phyloP scores from a whole-genome alignment of 1,140 invertebrate species.

The Saccostrea glomerata region DNA sequence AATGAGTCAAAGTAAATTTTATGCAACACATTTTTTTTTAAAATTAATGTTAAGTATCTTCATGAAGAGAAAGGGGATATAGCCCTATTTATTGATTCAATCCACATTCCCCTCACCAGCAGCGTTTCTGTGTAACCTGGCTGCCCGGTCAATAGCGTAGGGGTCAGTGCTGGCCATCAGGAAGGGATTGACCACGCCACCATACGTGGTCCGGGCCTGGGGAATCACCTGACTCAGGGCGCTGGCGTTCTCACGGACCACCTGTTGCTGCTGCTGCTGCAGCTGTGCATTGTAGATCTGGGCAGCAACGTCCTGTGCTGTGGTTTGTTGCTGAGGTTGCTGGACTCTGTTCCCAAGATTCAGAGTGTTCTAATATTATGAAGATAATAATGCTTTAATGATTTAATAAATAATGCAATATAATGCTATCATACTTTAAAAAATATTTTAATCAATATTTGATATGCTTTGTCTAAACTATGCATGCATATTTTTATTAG shows the following conservation, averaged over 20 bases:
- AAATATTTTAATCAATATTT: too few relatives aligned
- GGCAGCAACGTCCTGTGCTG: slow-evolving; percentile 61
- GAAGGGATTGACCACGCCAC: slow-evolving; percentile 65
- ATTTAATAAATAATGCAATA: too few relatives aligned
- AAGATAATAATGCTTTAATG: neutral
- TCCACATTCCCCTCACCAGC: slow-evolving; percentile 80
- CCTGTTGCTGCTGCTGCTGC: slow-evolving; percentile 61
- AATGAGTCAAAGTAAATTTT: too few relatives aligned
- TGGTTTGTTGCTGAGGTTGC: slow-evolving; percentile 41
- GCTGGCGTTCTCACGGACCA: slow-evolving; percentile 50
- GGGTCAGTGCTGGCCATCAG: slow-evolving; percentile 77
- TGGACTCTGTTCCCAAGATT: slow-evolving; percentile 54
- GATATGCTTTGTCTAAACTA: too few relatives aligned
- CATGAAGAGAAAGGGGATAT: too few relatives aligned
- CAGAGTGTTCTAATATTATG: slow-evolving; percentile 55
- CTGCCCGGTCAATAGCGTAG: slow-evolving; percentile 86
- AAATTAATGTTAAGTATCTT: too few relatives aligned
- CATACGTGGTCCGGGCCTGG: slow-evolving; percentile 41
- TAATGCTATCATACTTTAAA: too few relatives aligned
- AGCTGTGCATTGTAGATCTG: slow-evolving; percentile 64
- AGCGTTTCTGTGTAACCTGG: slow-evolving; percentile 86
- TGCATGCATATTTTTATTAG: too few relatives aligned
- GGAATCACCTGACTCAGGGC: slow-evolving; percentile 48
- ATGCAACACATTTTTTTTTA: too few relatives aligned
- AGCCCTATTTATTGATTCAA: too few relatives aligned